Conservation (phyloP, 2,888 invertebrate species). For the Loripinus fragilis region DNA sequence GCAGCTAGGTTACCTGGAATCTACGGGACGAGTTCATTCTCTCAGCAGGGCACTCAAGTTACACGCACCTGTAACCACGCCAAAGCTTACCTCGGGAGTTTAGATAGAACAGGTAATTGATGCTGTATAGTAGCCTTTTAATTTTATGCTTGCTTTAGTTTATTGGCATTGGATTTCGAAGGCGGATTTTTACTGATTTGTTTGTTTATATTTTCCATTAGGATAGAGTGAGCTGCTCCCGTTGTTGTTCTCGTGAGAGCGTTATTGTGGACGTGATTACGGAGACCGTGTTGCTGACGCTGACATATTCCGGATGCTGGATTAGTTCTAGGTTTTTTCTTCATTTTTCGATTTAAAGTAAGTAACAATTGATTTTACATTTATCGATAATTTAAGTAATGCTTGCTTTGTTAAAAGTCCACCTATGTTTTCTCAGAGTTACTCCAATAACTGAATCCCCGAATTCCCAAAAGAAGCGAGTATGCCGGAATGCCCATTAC, state of each 20-base stretch:
- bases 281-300: constrained; percentile 53
- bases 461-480: too few relatives aligned
- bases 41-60: constrained; percentile 6
- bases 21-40: constrained; percentile 36
- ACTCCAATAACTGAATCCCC: too few relatives aligned
- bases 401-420: too few relatives aligned
- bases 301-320: constrained; percentile 56
- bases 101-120: constrained; percentile 6
- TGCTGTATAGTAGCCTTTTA: background rate
- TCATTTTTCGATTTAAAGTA: constrained; percentile 56
- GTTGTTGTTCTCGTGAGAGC: constrained; percentile 45
- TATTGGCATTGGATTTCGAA: background rate
- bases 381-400: too few relatives aligned
- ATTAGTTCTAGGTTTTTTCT: constrained; percentile 55
- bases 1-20: constrained; percentile 47
- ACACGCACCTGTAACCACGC: background rate
- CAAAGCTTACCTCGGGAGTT: background rate
- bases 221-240: constrained; percentile 5
- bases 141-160: background rate
- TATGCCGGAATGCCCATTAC: too few relatives aligned
- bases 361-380: constrained; percentile 28
- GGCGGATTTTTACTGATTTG: background rate
- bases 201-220: constrained; percentile 6
- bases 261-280: constrained; percentile 47
- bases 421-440: too few relatives aligned